Conservation (phyloP, 1,140 invertebrate species). For the Idris sp. region DNA sequence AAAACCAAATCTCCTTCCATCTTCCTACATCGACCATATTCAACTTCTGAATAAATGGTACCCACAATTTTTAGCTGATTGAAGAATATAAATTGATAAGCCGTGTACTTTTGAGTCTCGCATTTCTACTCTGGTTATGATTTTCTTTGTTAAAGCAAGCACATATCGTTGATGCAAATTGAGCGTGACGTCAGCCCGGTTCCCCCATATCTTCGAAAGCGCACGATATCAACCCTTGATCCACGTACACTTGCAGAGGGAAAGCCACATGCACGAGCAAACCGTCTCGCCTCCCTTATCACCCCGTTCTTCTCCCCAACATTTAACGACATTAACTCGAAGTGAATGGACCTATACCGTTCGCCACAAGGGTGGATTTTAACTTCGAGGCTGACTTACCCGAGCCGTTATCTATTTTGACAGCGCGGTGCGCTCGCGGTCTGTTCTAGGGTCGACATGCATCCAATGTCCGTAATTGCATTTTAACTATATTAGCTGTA, state of each 20-base stretch:
- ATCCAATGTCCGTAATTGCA: conserved; percentile 70
- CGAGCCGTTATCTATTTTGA: conserved; percentile 79
- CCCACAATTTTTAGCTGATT: no score
- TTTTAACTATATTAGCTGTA: conserved; percentile 69
- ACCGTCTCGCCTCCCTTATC: conserved; percentile 39
- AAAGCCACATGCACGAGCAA: conserved; percentile 45
- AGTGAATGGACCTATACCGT: conserved; percentile 71
- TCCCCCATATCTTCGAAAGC: conserved; percentile 51
- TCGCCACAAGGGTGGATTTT: conserved; percentile 72
- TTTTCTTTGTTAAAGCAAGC: conserved; percentile 44
- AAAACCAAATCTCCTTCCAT: no score
- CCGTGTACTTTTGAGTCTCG: conserved; percentile 5
- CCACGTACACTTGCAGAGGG: conserved; percentile 50
- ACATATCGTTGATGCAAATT: conserved; percentile 59
- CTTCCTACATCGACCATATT: no score
- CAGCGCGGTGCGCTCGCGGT: conserved; percentile 75
- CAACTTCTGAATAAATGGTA: no score
- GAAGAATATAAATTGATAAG: conserved; percentile 42
- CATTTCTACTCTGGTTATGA: conserved; percentile 30
- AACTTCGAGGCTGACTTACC: conserved; percentile 77
- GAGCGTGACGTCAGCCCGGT: conserved; percentile 57
- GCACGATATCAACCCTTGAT: conserved; percentile 61
- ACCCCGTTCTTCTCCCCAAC: conserved; percentile 59
- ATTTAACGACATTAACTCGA: conserved; percentile 73
- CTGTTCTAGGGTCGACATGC: conserved; percentile 68